phyloP scores from a whole-genome alignment of 2,113 vertebrate species.

The Ammodytes dubius region DNA sequence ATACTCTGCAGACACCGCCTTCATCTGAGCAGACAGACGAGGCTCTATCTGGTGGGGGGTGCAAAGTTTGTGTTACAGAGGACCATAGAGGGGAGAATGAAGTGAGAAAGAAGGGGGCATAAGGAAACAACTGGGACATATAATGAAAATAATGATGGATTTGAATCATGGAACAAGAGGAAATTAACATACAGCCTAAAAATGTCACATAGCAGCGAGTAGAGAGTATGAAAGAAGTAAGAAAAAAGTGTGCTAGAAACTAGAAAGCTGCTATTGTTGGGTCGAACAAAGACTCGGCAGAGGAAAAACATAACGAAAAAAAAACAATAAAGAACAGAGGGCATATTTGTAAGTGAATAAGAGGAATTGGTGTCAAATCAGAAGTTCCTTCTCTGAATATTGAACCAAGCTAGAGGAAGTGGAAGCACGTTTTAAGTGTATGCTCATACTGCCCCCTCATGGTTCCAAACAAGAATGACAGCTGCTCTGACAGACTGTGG shows the following conservation, averaged over 20 bases:
- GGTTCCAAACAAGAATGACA: slow-evolving; percentile 46
- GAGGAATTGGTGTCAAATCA: slow-evolving; percentile 3
- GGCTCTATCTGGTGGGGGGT: slow-evolving; percentile 88
- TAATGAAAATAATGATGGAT: slow-evolving; percentile 16
- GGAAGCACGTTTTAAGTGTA: not conserved
- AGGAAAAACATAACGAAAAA: not conserved
- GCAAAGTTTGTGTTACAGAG: slow-evolving; percentile 14
- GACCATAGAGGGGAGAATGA: not conserved
- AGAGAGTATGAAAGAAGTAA: slow-evolving; percentile 15
- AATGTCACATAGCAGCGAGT: slow-evolving; percentile 9
- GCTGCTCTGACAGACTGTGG: not conserved
- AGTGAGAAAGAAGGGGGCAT: not conserved
- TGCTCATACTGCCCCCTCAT: slow-evolving; percentile 73
- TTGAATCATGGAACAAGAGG: slow-evolving; percentile 29
- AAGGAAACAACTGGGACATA: not conserved
- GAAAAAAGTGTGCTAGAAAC: not conserved
- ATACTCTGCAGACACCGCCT: slow-evolving; percentile 94
- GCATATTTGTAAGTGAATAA: not conserved
- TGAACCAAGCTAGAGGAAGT: not conserved
- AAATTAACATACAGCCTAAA: slow-evolving; percentile 21
- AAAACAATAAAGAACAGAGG: not conserved
- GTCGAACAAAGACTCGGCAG: not conserved
- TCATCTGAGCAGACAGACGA: slow-evolving; percentile 94
- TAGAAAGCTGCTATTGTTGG: not conserved
- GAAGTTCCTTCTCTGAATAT: not conserved